A percentile compares a stretch with the other conserved stretches of the same genome.
phyloP scores from a whole-genome alignment of 2,888 invertebrate genomes.

The Harmothoe impar region DNA sequence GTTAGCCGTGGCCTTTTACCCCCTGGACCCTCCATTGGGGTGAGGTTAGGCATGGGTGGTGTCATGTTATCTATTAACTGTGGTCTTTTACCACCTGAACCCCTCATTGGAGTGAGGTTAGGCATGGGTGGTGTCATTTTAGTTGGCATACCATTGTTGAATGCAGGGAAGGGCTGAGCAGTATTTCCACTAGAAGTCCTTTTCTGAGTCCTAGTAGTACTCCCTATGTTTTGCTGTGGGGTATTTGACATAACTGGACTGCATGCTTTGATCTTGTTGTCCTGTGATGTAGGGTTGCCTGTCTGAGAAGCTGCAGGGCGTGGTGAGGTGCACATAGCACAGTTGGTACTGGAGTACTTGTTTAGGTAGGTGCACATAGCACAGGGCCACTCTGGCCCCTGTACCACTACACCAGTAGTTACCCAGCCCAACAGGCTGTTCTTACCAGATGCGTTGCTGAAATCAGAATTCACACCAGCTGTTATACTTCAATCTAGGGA shows the following conservation, averaged over 20 bases:
- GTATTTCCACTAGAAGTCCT: not conserved
- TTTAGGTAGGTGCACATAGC: constrained; percentile 74
- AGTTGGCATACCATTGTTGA: too few species aligned
- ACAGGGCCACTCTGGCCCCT: constrained; percentile 73
- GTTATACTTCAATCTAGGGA: too few species aligned
- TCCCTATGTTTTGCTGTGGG: not conserved
- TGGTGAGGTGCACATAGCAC: constrained; percentile 23
- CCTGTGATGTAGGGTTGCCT: not conserved
- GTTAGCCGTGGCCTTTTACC: not conserved
- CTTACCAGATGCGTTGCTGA: constrained; percentile 73
- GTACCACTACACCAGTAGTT: constrained; percentile 56
- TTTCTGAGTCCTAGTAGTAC: not conserved
- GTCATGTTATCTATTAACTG: not conserved
- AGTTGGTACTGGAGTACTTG: constrained; percentile 61
- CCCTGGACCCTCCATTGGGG: not conserved
- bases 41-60: not conserved
- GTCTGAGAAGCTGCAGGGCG: not conserved
- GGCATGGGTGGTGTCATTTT: too few species aligned
- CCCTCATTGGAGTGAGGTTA: not conserved
- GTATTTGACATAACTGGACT: not conserved
- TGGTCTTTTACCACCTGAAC: not conserved
- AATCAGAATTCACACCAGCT: constrained; percentile 51
- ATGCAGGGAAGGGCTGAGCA: too few species aligned
- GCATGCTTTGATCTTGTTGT: not conserved
- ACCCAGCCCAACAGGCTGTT: constrained; percentile 78